These are phyloP conservation scores for Numenius arquata DNA, from an alignment of 2,113 vertebrate genomes.

Conservation along the genomic window DNA sequence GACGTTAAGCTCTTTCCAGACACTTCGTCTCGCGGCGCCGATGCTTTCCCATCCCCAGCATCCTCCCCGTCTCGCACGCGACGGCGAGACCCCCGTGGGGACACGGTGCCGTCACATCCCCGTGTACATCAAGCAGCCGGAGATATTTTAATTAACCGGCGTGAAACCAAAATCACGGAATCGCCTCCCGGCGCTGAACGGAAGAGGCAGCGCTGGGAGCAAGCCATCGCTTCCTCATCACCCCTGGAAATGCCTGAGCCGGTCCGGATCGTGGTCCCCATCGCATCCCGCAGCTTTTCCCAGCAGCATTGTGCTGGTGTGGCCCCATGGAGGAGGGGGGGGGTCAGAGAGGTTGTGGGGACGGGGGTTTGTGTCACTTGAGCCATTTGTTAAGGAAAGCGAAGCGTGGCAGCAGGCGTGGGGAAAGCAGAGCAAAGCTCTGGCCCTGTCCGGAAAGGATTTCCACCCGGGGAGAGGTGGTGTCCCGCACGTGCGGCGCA, in stretches of 20 bases:
- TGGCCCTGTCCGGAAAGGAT: not conserved
- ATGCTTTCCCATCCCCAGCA: not conserved
- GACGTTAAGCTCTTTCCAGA: not conserved
- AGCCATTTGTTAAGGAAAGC: not conserved
- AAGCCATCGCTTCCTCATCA: accelerated
- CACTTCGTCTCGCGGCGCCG: accelerated
- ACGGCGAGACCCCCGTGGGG: accelerated
- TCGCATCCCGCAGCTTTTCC: accelerated
- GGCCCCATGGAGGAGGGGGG: accelerated
- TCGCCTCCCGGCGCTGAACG: accelerated
- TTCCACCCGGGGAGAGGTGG: not conserved
- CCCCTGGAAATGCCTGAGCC: not conserved
- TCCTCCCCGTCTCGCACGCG: accelerated
- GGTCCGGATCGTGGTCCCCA: accelerated
- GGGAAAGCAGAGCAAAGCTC: not conserved
- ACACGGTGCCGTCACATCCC: not conserved
- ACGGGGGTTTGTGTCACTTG: not conserved
- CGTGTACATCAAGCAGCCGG: accelerated
- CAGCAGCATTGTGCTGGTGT: accelerated
- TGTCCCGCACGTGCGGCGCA: accelerated
- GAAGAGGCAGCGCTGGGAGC: not conserved
- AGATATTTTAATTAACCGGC: not conserved
- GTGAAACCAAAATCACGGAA: no score
- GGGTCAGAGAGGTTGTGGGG: not conserved
- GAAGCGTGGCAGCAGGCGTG: accelerated